These are phyloP conservation scores for Sebastes cheni DNA, from an alignment of 2,797 vertebrate species.

Conservation along the genomic window DNA sequence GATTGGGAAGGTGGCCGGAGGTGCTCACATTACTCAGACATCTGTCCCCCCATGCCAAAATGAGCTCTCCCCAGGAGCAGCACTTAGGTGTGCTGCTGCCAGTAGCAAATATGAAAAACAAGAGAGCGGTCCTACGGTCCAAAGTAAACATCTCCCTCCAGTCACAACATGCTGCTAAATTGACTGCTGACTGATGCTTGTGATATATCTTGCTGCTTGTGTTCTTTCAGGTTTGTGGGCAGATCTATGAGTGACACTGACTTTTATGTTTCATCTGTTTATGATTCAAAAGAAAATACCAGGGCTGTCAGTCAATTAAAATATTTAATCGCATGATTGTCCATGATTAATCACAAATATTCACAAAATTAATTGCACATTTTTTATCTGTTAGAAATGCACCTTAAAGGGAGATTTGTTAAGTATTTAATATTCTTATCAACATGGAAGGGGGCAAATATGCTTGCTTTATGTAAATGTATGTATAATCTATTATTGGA, in stretches of 20 bases:
- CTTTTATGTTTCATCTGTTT: conserved; percentile 27
- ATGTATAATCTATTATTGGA: no score
- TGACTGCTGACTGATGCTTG: conserved; percentile 35
- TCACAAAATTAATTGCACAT: neutral
- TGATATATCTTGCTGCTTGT: neutral
- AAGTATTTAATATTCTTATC: no score
- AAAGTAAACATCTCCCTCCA: conserved; percentile 45
- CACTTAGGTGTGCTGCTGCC: conserved; percentile 43
- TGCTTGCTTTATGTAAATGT: no score
- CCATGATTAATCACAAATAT: neutral
- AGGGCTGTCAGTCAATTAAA: neutral
- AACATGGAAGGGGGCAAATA: no score
- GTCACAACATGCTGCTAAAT: conserved; percentile 44
- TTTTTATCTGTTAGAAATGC: neutral
- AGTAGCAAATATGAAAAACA: conserved; percentile 57
- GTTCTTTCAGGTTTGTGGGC: neutral
- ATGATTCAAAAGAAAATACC: conserved; percentile 21
- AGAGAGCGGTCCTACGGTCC: conserved; percentile 21
- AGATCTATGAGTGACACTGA: conserved; percentile 2
- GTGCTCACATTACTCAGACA: conserved; percentile 62
- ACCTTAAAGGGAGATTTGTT: no score
- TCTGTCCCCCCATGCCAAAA: conserved; percentile 60
- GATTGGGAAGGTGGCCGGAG: conserved; percentile 53
- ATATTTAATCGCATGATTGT: neutral
- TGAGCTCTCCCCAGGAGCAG: conserved; percentile 43